Evolutionary conservation across 1,140 invertebrate species (phyloP), one percentile per base, ranked within the genome.

Genomic region (Brachionus plicatilis): DNA sequence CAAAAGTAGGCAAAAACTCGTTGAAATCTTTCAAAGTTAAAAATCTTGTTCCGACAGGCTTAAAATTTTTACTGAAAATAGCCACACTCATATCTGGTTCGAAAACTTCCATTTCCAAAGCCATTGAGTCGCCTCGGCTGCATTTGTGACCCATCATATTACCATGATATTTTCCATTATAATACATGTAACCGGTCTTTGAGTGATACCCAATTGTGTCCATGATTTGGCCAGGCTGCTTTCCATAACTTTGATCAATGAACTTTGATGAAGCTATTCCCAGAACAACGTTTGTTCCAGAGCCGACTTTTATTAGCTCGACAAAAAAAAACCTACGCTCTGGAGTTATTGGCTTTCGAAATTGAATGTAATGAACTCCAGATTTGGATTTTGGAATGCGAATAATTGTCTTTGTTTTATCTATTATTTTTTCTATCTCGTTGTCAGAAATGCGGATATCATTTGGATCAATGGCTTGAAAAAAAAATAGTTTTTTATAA

Each of bases 331-430:
- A 87, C 56, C 83, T 85, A 29, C 78, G 85, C 24, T 86, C 85
- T 24, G 85, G 84, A 17, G 86, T 88, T 20, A 89, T 85, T 56
- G 88, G 86, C 53, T 86, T 85, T 7, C 68, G 68, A 53, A 88
- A 87, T 85, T 89, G 88, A 47, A 89, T 86, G 3, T 86, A 86
- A 85, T 89, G 88, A 27, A 88, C 86, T 29, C 88, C 87, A 66
- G 86, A 86, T 17, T 84, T 85, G 7, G 86, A 80, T 43, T 84
- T 85, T 17, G 86, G 85, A 14, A 89, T 85, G 60, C 83, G 83
- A 0, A 89, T 53, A 9, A 65, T 84, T 84, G 86, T 87, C 50
- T 85, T 86, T 14, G 86, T 85, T 20, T 86, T 84, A 37, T 85
- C 86, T 12, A 87, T 86, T 3, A 86, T 86, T 37, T 88, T 70